Evolutionary conservation across 2,888 invertebrate species (phyloP).

Genomic region (Lampropteryx suffumata): DNA sequence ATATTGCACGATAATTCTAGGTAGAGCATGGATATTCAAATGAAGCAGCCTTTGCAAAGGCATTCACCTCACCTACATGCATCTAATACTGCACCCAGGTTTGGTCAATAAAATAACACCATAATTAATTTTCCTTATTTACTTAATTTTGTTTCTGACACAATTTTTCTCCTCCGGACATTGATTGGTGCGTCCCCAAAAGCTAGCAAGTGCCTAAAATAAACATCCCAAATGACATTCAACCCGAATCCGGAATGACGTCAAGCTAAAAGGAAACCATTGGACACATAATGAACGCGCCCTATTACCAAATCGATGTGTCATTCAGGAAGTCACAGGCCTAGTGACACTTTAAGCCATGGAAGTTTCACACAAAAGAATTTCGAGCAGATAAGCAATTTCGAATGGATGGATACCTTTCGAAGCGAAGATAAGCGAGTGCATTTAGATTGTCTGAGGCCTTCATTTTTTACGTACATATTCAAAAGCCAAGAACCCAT

Average conservation of each 20-base stretch:
- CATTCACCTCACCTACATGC: constrained; percentile 48
- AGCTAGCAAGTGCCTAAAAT: constrained; percentile 19
- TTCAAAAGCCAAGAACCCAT: constrained; percentile 18
- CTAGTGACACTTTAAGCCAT: constrained; percentile 10
- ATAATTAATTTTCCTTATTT: no score
- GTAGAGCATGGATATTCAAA: constrained; percentile 40
- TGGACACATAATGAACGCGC: constrained; percentile 25
- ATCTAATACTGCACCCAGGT: not conserved
- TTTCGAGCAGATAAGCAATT: constrained; percentile 17
- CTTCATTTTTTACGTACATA: constrained; percentile 33
- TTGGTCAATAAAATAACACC: constrained; percentile 10
- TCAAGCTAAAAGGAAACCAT: constrained; percentile 34
- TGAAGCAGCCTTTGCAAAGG: constrained; percentile 48
- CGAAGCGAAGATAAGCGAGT: constrained; percentile 26
- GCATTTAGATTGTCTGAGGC: constrained; percentile 34
- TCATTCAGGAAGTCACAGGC: constrained; percentile 30
- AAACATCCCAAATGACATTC: constrained; percentile 32
- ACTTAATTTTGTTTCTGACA: not conserved
- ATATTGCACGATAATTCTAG: constrained; percentile 32
- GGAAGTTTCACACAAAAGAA: constrained; percentile 17
- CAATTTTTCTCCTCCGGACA: constrained; percentile 3
- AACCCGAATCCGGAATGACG: constrained; percentile 34
- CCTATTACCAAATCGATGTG: constrained; percentile 36
- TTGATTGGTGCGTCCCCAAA: constrained; percentile 1
- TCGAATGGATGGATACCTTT: constrained; percentile 21